phyloP scores from a whole-genome alignment of 2,113 vertebrate species.

The Tursiops truncatus region DNA sequence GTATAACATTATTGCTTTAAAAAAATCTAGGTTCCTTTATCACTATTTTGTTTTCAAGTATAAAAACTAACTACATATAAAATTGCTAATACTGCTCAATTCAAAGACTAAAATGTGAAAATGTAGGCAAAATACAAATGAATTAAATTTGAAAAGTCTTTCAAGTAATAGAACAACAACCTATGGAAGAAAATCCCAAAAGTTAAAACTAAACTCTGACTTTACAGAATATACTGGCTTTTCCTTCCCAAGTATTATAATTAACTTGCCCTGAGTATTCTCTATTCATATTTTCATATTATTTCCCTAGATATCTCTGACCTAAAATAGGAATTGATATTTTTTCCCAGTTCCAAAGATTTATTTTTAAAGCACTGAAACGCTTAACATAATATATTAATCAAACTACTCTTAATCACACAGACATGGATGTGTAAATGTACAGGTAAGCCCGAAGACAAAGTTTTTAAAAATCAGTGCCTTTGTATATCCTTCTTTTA shows the following conservation, averaged over 20 bases:
- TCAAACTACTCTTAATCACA: background rate
- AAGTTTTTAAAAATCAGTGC: background rate
- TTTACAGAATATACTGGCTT: background rate
- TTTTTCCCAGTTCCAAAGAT: background rate
- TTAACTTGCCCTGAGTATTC: background rate
- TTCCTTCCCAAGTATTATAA: background rate
- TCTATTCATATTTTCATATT: background rate
- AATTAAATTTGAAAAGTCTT: background rate
- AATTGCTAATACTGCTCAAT: background rate
- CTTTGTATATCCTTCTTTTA: background rate
- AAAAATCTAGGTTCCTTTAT: background rate
- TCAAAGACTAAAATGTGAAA: background rate
- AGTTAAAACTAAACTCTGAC: background rate
- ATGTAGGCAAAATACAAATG: background rate
- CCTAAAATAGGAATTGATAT: background rate
- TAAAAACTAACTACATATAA: background rate
- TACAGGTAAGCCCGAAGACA: background rate
- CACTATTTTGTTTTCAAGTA: background rate
- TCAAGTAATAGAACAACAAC: background rate
- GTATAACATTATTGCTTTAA: background rate
- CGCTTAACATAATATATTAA: background rate
- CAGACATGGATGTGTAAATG: background rate
- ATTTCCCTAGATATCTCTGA: background rate
- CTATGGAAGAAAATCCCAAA: background rate
- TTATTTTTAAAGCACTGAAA: background rate